Conservation (phyloP, 37 sponge, comb jelly and placozoan species). For the Cladorhizidae sp. region DNA sequence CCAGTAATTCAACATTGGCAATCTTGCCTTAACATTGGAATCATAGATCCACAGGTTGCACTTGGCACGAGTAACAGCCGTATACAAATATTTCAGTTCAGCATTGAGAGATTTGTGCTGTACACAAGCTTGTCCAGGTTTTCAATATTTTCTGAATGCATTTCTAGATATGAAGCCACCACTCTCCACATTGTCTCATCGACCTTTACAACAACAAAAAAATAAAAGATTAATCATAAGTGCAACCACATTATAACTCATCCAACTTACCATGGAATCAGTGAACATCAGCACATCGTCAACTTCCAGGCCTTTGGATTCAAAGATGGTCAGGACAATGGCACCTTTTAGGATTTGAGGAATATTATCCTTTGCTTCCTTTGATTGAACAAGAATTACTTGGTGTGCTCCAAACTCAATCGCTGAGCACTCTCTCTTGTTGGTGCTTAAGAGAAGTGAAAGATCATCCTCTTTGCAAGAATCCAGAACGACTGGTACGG, state of each 20-base stretch:
- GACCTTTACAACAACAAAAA: constrained; percentile 6
- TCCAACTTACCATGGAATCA: constrained; percentile 81
- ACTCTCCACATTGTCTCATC: constrained; percentile 80
- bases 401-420: constrained; percentile 94
- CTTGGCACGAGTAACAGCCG: constrained; percentile 83
- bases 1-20: constrained; percentile 77
- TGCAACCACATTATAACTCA: neutral
- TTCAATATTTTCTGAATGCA: neutral
- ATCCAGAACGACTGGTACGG: constrained; percentile 68
- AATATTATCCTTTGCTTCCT: constrained; percentile 59
- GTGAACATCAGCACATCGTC: constrained; percentile 87
- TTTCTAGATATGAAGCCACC: constrained; percentile 39
- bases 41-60: constrained; percentile 92
- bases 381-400: constrained; percentile 80
- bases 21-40: constrained; percentile 22
- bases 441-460: constrained; percentile 75
- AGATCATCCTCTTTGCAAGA: constrained; percentile 60
- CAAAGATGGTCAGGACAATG: constrained; percentile 84
- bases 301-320: constrained; percentile 89
- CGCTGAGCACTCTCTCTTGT: constrained; percentile 63
- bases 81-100: constrained; percentile 90
- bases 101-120: constrained; percentile 76
- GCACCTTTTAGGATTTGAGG: constrained; percentile 64
- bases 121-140: constrained; percentile 3
- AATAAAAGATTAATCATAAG: neutral